phyloP scores from a whole-genome alignment of 2,888 invertebrate species.

The Apodemia hepburni region DNA sequence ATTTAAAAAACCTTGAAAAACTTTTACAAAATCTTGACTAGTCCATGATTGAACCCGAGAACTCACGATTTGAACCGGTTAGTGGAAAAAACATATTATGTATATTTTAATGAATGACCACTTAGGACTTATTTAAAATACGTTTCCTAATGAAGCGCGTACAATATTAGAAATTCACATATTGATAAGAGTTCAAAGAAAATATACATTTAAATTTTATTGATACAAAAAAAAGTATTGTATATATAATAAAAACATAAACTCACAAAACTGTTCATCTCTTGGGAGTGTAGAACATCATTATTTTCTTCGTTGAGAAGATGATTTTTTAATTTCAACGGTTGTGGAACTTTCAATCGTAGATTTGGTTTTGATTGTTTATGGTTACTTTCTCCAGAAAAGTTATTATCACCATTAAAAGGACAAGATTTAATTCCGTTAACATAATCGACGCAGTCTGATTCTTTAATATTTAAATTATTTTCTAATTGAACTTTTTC shows the following conservation, averaged over 20 bases:
- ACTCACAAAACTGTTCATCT: slow-evolving; percentile 54
- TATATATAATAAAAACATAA: background rate
- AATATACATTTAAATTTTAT: background rate
- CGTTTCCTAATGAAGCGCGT: background rate
- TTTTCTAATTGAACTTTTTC: slow-evolving; percentile 26
- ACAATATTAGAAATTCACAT: background rate
- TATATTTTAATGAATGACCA: slow-evolving; percentile 10
- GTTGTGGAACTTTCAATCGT: slow-evolving; percentile 61
- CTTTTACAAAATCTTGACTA: too few relatives aligned
- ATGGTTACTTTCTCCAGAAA: slow-evolving; percentile 39
- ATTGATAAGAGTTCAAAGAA: background rate
- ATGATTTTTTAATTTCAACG: slow-evolving; percentile 58
- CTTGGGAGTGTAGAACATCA: slow-evolving; percentile 57
- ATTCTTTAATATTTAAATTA: slow-evolving; percentile 17
- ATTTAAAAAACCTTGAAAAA: too few relatives aligned
- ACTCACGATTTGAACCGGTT: too few relatives aligned
- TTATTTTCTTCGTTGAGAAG: slow-evolving; percentile 48
- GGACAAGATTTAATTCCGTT: slow-evolving; percentile 54
- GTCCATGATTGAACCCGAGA: too few relatives aligned
- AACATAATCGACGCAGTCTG: slow-evolving; percentile 25
- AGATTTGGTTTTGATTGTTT: slow-evolving; percentile 53
- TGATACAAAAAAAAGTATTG: too few relatives aligned
- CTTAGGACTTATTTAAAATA: background rate
- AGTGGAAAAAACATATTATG: too few relatives aligned
- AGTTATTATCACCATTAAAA: slow-evolving; percentile 44